phyloP scores from a whole-genome alignment of 2,113 vertebrate species.

The Pseudorhombus dupliciocellatus region DNA sequence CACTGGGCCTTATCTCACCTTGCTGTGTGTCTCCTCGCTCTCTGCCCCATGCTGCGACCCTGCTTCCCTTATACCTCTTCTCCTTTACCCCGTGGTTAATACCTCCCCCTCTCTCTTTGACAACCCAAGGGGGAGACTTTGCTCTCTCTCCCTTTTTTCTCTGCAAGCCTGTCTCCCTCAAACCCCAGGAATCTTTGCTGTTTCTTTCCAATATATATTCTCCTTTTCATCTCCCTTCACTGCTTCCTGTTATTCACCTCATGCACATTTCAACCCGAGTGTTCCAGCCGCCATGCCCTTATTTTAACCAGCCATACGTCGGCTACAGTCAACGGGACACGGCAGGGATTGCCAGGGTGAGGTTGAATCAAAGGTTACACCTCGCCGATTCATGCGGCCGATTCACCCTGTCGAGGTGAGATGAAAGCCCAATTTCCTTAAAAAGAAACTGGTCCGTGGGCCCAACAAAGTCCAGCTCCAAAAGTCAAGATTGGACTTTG shows the following conservation, averaged over 20 bases:
- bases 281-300: slow-evolving; percentile 13
- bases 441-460: background rate
- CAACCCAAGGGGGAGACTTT: background rate
- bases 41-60: slow-evolving; percentile 54
- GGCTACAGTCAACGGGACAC: background rate
- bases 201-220: slow-evolving; percentile 5
- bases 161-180: background rate
- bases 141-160: slow-evolving; percentile 13
- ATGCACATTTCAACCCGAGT: slow-evolving; percentile 11
- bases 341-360: background rate
- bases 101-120: slow-evolving; percentile 19
- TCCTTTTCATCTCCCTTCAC: slow-evolving; percentile 33
- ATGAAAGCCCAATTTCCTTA: background rate
- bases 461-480: no score
- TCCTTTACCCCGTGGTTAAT: slow-evolving; percentile 35
- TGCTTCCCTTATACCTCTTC: slow-evolving; percentile 44
- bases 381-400: background rate
- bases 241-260: background rate
- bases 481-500: no score
- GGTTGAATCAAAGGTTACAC: background rate
- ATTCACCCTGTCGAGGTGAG: background rate
- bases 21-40: slow-evolving; percentile 47
- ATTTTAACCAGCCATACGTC: slow-evolving; percentile 28
- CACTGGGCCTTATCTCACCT: slow-evolving; percentile 50
- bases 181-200: background rate